phyloP scores from a whole-genome alignment of 2,113 vertebrate species.

The Grantiella picta region DNA sequence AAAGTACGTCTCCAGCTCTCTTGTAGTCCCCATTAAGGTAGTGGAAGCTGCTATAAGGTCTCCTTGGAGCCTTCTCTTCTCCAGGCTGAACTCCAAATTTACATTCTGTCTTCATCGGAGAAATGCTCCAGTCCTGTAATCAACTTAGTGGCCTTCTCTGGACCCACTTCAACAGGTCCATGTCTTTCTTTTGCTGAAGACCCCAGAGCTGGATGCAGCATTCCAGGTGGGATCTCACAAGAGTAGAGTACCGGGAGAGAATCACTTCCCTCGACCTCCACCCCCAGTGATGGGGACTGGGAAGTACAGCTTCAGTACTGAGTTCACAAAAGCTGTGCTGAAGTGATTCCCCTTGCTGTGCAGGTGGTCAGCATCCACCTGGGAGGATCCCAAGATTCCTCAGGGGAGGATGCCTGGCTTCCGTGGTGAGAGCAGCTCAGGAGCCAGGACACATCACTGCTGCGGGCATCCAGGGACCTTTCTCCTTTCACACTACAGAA shows the following conservation, averaged over 20 bases:
- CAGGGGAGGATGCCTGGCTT: not conserved
- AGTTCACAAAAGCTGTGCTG: not conserved
- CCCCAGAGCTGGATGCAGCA: not conserved
- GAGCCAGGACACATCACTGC: not conserved
- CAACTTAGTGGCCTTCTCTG: not conserved
- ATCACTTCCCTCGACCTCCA: not conserved
- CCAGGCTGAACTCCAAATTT: not conserved
- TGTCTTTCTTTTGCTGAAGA: not conserved
- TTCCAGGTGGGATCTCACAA: not conserved
- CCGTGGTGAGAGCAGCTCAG: not conserved
- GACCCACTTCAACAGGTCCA: not conserved
- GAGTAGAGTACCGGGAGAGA: not conserved
- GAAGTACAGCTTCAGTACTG: not conserved
- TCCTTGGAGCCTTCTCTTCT: not conserved
- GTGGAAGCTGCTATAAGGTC: not conserved
- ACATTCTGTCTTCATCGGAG: not conserved
- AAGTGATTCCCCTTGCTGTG: not conserved
- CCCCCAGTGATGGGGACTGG: not conserved
- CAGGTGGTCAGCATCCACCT: not conserved
- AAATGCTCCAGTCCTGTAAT: not conserved
- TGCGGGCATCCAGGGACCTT: not conserved
- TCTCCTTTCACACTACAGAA: accelerated
- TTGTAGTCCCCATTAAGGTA: not conserved
- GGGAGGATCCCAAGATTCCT: no score
- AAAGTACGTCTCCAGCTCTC: not conserved